Evolutionary conservation across 2,888 invertebrate genomes (phyloP).

Genomic region (Nineta flava): DNA sequence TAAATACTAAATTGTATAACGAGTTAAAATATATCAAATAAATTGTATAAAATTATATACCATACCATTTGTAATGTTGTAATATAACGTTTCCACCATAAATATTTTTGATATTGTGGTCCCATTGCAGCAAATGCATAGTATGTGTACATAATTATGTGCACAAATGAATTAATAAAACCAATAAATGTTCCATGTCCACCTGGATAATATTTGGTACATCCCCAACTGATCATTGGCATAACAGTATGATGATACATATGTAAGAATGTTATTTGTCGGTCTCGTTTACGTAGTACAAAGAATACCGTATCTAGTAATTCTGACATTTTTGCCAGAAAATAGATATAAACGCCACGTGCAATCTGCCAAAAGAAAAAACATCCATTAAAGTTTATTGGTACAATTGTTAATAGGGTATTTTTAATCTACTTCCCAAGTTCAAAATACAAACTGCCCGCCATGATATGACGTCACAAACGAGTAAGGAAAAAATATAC

Average conservation of each 20-base stretch:
- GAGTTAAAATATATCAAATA: no score
- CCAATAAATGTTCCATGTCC: slow-evolving; percentile 57
- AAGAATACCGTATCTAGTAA: slow-evolving; percentile 87
- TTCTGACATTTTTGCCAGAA: slow-evolving; percentile 78
- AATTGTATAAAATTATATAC: no score
- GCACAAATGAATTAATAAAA: slow-evolving; percentile 58
- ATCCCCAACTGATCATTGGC: slow-evolving; percentile 89
- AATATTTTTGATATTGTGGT: slow-evolving; percentile 52
- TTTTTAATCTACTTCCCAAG: no score
- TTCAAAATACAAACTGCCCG: no score
- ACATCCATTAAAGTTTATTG: no score
- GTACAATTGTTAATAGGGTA: neutral
- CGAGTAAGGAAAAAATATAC: no score
- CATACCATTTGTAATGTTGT: slow-evolving; percentile 63
- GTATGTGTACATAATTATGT: slow-evolving; percentile 70
- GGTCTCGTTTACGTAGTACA: slow-evolving; percentile 78
- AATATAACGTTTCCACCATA: slow-evolving; percentile 78
- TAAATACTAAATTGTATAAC: no score
- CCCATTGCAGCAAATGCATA: slow-evolving; percentile 64
- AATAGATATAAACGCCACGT: slow-evolving; percentile 68
- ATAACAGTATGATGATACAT: slow-evolving; percentile 90
- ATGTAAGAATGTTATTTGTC: slow-evolving; percentile 80
- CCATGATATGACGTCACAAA: no score
- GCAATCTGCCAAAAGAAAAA: slow-evolving; percentile 31
- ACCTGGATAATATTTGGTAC: slow-evolving; percentile 67